These are phyloP conservation scores for Sarcophaga caerulescens DNA, from an alignment of 2,888 invertebrate species.

Conservation along the genomic window DNA sequence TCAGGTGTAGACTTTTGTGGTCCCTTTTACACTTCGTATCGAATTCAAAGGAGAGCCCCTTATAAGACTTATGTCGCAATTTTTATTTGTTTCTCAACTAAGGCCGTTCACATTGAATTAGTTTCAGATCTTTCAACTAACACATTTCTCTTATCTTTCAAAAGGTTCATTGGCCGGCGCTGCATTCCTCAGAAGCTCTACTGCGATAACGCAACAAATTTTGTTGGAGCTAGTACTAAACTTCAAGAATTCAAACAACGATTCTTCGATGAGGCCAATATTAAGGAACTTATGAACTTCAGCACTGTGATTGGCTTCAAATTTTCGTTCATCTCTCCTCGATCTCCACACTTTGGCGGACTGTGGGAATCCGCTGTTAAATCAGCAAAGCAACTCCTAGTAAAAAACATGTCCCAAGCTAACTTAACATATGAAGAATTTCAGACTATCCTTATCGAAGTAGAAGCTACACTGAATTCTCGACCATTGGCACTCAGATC, in stretches of 20 bases:
- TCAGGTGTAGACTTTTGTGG: slow-evolving; percentile 67
- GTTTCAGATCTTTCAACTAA: slow-evolving; percentile 65
- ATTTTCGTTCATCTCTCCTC: slow-evolving; percentile 64
- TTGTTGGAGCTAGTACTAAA: slow-evolving; percentile 28
- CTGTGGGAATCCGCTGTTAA: slow-evolving; percentile 65
- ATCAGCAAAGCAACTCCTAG: slow-evolving; percentile 60
- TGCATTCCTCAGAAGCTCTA: slow-evolving; percentile 1
- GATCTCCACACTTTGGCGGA: slow-evolving; percentile 66
- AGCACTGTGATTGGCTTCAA: slow-evolving; percentile 49
- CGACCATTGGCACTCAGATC: slow-evolving; percentile 47
- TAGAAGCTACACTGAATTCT: slow-evolving; percentile 71
- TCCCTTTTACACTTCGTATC: slow-evolving; percentile 49
- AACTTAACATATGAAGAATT: slow-evolving; percentile 64
- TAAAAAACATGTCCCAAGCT: slow-evolving; percentile 54
- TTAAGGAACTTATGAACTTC: slow-evolving; percentile 6
- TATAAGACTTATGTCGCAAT: slow-evolving; percentile 40
- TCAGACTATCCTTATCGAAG: slow-evolving; percentile 62
- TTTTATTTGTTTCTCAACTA: slow-evolving; percentile 62
- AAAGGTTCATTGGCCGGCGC: slow-evolving; percentile 31
- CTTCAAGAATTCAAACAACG: slow-evolving; percentile 25
- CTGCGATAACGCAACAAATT: slow-evolving; percentile 46
- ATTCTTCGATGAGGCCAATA: slow-evolving; percentile 14
- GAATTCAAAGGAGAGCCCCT: slow-evolving; percentile 38
- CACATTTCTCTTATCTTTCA: slow-evolving; percentile 62
- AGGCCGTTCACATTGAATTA: slow-evolving; percentile 65